Conservation (phyloP, 2,888 invertebrate species). For the Ectemnius continuus region DNA sequence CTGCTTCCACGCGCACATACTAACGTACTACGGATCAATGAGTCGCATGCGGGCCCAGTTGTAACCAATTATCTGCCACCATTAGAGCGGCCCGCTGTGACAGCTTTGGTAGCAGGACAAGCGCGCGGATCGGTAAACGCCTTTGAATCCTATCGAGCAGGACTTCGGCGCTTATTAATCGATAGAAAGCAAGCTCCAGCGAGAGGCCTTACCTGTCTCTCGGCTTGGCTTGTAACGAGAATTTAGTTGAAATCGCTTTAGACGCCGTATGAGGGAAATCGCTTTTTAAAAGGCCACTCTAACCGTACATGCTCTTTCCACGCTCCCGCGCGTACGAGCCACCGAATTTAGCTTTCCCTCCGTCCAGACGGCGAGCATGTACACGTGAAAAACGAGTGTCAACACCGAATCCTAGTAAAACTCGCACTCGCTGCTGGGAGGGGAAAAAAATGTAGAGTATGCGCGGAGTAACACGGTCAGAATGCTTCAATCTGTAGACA, state of each 20-base stretch:
- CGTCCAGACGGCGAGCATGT: neutral
- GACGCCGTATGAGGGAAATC: neutral
- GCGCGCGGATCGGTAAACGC: constrained; percentile 50
- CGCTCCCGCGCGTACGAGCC: neutral
- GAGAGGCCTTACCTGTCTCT: constrained; percentile 18
- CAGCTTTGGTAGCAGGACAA: constrained; percentile 56
- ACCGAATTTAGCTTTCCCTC: neutral
- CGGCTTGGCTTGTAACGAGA: neutral
- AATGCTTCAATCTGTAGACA: constrained; percentile 31
- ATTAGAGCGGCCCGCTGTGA: constrained; percentile 48
- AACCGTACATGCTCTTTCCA: neutral
- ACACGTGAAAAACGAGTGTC: neutral
- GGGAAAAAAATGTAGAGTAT: constrained; percentile 14
- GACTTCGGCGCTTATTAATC: constrained; percentile 65
- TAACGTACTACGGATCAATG: constrained; percentile 41
- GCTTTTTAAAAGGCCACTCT: constrained; percentile 1
- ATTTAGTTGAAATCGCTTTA: constrained; percentile 14
- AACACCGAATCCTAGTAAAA: constrained; percentile 17
- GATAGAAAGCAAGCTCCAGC: constrained; percentile 61
- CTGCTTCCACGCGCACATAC: constrained; percentile 30
- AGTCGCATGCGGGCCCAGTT: constrained; percentile 40
- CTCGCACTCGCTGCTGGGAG: constrained; percentile 12
- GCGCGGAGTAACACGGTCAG: constrained; percentile 38
- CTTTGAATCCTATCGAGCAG: constrained; percentile 58
- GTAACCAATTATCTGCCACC: constrained; percentile 57